These are phyloP conservation scores for Myotis lucifugus DNA, from an alignment of 2,113 vertebrate species.

Conservation along the genomic window DNA sequence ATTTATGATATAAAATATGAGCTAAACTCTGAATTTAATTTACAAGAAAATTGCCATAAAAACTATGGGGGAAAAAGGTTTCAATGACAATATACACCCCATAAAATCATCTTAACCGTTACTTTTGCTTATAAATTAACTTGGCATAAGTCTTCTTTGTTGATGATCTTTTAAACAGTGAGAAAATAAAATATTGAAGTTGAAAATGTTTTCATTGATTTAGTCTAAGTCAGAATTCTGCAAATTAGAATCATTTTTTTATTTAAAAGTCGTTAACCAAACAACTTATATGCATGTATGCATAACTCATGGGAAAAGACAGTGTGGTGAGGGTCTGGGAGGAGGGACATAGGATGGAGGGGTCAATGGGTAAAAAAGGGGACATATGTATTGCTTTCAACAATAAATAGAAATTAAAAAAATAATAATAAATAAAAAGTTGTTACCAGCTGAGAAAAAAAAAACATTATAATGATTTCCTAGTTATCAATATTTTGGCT, in stretches of 20 bases:
- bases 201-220: neutral
- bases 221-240: neutral
- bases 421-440: too few species aligned
- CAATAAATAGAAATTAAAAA: too few species aligned
- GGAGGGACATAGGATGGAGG: too few species aligned
- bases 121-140: neutral
- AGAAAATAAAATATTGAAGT: neutral
- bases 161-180: neutral
- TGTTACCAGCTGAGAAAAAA: neutral
- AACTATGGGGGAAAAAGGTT: neutral
- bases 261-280: neutral
- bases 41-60: neutral
- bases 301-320: too few species aligned
- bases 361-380: too few species aligned
- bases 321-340: too few species aligned
- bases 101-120: neutral
- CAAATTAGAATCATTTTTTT: neutral
- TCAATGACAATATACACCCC: neutral
- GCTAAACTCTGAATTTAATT: conserved; percentile 27
- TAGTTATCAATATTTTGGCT: neutral
- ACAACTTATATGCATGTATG: too few species aligned
- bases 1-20: neutral
- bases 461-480: neutral
- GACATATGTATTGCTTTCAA: too few species aligned
- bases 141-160: neutral